phyloP scores from a whole-genome alignment of 1,140 invertebrate genomes.

The Maniola jurtina region DNA sequence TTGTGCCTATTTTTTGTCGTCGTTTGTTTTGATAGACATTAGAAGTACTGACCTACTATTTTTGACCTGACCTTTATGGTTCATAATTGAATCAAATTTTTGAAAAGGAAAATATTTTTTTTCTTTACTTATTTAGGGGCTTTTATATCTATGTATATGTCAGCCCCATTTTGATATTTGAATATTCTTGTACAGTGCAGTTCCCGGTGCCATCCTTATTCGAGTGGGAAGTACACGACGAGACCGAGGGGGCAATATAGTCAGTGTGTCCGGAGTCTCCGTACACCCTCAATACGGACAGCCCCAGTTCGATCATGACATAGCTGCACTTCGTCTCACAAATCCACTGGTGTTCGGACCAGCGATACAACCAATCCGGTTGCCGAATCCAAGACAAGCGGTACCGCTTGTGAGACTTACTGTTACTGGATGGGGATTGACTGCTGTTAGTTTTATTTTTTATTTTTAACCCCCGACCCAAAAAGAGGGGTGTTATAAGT shows the following conservation, averaged over 20 bases:
- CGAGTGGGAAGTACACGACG: conserved; percentile 67
- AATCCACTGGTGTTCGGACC: conserved; percentile 50
- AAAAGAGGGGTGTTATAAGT: too few species aligned
- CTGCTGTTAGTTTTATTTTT: conserved; percentile 53
- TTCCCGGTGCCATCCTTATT: conserved; percentile 48
- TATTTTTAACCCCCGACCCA: too few species aligned
- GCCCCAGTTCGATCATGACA: conserved; percentile 70
- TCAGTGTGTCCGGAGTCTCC: conserved; percentile 51
- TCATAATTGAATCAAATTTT: not conserved
- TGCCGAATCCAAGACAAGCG: conserved; percentile 49
- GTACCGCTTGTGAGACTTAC: conserved; percentile 63
- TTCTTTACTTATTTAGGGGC: too few species aligned
- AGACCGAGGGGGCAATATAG: conserved; percentile 63
- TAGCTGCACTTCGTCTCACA: conserved; percentile 57
- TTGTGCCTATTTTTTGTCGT: too few species aligned
- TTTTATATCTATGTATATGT: too few species aligned
- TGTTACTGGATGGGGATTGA: conserved; percentile 70
- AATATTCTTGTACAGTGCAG: conserved; percentile 36
- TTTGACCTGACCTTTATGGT: too few species aligned
- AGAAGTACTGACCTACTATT: too few species aligned
- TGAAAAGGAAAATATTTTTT: not conserved
- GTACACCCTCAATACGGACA: conserved; percentile 63
- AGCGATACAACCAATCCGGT: conserved; percentile 50
- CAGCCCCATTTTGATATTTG: not conserved
- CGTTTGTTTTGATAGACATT: too few species aligned